Evolutionary conservation across 1,140 invertebrate species (phyloP), one percentile per base, ranked within the genome.

Genomic region (Lucilia sericata): DNA sequence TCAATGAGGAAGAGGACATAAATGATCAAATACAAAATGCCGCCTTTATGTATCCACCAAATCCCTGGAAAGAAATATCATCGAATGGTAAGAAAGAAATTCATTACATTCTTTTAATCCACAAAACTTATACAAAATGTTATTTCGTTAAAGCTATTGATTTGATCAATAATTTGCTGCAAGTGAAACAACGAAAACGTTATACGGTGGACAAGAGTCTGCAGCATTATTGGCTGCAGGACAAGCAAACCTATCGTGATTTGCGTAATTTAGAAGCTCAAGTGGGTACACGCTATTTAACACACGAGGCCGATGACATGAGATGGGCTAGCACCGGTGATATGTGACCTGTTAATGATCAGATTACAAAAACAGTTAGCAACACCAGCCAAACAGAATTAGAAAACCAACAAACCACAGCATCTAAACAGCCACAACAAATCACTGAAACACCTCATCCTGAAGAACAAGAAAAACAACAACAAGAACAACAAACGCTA

Each of bases 21-120:
- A 97, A 98, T 92, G 98, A 99, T 92, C 99, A 99, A 92, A 99
- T 99, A 86, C 97, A 99, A 92, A 99, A 99, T 93, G 99, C 99
- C 55, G 98, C 97, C 75, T 99, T 99, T 90, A 99, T 99, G 99
- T 99, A 99, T 93, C 99, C 99, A 17, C 96, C 97, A 0, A 96
- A 96, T 92, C 98, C 98, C 0, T 99, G 99, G 99, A 97, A 97
- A 89, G 97, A 99, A 91, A 98, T 99, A 88, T 98, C 98, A n/a
- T 94, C 95, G 55, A 96, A 99, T 92, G 98, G 97, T 98, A 92
- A 86, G 86, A 0, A 92, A 86, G 86, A 0, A n/a, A 2, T 42
- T 21, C n/a, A 1, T 21, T 19, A 2, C 80, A 25, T 30, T 5
- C 14, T 49, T 14, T 2, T 49, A 30, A 2, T 30, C 1, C 3